phyloP scores from a whole-genome alignment of 1,140 invertebrate species.

The Tetramorium simillimum region DNA sequence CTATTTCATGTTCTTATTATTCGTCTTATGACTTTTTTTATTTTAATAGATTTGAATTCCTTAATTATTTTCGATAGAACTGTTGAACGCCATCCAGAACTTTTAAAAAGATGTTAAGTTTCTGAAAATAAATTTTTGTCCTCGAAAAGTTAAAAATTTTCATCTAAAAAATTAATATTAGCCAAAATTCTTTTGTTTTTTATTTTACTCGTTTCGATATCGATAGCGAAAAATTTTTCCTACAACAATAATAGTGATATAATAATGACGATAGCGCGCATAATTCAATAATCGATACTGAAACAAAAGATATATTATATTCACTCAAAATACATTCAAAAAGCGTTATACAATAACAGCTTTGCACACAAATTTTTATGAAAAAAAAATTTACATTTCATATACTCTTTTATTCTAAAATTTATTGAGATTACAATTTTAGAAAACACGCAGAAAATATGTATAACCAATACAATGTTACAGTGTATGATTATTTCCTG shows the following conservation, averaged over 20 bases:
- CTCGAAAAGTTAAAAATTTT: background rate
- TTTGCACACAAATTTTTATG: background rate
- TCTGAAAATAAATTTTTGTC: background rate
- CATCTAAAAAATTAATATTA: background rate
- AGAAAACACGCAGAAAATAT: background rate
- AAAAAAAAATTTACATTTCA: background rate
- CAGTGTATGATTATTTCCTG: background rate
- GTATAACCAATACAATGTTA: background rate
- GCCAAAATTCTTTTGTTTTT: background rate
- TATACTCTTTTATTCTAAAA: background rate
- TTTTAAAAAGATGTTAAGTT: background rate
- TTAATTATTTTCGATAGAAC: background rate
- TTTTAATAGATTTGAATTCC: background rate
- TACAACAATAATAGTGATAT: background rate
- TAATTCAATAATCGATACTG: background rate
- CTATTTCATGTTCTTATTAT: background rate
- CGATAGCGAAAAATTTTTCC: background rate
- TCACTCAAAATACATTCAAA: background rate
- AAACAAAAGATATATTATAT: background rate
- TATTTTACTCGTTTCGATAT: background rate
- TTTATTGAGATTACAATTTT: background rate
- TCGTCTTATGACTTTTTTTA: background rate
- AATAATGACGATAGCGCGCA: constrained; percentile 3
- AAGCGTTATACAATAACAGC: background rate
- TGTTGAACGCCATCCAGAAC: background rate